A percentile compares a stretch with the other conserved stretches of the same genome.
phyloP scores from a whole-genome alignment of 2,113 vertebrate genomes.

The Porphyrio hochstetteri region DNA sequence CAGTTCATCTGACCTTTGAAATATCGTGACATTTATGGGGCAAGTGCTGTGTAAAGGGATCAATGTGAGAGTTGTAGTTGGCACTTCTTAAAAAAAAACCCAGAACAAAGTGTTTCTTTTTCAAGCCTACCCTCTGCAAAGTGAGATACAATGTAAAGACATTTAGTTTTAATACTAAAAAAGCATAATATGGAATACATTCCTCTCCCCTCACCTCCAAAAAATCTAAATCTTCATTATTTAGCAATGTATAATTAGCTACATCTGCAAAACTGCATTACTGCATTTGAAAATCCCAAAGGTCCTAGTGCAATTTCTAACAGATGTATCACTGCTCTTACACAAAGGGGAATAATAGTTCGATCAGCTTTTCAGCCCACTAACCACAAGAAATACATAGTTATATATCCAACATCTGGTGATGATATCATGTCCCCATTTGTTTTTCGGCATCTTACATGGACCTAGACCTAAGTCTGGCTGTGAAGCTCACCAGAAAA shows the following conservation, averaged over 20 bases:
- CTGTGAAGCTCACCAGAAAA: background rate
- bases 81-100: background rate
- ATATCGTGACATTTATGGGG: background rate
- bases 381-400: constrained; percentile 23
- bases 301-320: background rate
- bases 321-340: constrained; percentile 30
- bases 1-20: background rate
- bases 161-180: background rate
- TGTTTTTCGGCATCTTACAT: background rate
- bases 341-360: background rate
- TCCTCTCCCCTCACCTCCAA: background rate
- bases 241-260: background rate
- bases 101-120: background rate
- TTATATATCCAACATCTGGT: background rate
- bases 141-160: background rate
- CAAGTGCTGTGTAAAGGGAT: background rate
- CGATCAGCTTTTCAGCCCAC: background rate
- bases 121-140: background rate
- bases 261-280: constrained; percentile 9
- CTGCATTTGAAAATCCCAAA: background rate
- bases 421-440: background rate
- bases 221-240: background rate
- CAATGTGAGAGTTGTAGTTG: background rate
- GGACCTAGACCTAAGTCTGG: background rate
- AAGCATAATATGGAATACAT: background rate